These are phyloP conservation scores for Drosophila mimica DNA, from an alignment of 2,888 invertebrate species.

Conservation along the genomic window DNA sequence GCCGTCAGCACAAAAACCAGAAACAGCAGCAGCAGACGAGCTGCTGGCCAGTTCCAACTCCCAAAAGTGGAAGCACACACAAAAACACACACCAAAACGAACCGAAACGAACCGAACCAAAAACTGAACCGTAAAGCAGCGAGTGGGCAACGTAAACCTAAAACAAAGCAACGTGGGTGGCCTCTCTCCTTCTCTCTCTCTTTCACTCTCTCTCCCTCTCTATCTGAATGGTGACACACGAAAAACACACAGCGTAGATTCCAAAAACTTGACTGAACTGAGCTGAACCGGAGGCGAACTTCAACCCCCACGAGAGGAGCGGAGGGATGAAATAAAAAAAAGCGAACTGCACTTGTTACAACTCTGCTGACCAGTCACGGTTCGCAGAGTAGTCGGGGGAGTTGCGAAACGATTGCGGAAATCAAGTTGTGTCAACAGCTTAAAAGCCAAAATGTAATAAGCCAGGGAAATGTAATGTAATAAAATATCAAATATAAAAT, in stretches of 20 bases:
- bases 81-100: slow-evolving; percentile 38
- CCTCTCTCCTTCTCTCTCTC: background rate
- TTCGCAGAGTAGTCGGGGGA: background rate
- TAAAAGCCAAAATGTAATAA: slow-evolving; percentile 81
- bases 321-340: background rate
- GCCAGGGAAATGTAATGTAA: slow-evolving; percentile 80
- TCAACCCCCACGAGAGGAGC: background rate
- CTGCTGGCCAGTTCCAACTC: slow-evolving; percentile 39
- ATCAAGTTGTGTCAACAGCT: slow-evolving; percentile 80
- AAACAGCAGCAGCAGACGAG: slow-evolving; percentile 16
- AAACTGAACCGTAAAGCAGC: slow-evolving; percentile 10
- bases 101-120: slow-evolving; percentile 4
- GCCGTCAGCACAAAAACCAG: slow-evolving; percentile 49
- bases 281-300: slow-evolving; percentile 34
- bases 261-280: slow-evolving; percentile 39
- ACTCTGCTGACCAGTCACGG: slow-evolving; percentile 53
- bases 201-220: background rate
- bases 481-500: slow-evolving; percentile 78
- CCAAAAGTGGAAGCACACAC: slow-evolving; percentile 63
- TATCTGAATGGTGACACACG: slow-evolving; percentile 49
- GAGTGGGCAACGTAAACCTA: slow-evolving; percentile 29
- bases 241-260: slow-evolving; percentile 43
- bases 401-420: slow-evolving; percentile 63
- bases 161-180: slow-evolving; percentile 69
- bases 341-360: slow-evolving; percentile 32